Evolutionary conservation across 37 sponge, comb jelly and placozoan species (phyloP).

Genomic region (Spongia lamella): DNA sequence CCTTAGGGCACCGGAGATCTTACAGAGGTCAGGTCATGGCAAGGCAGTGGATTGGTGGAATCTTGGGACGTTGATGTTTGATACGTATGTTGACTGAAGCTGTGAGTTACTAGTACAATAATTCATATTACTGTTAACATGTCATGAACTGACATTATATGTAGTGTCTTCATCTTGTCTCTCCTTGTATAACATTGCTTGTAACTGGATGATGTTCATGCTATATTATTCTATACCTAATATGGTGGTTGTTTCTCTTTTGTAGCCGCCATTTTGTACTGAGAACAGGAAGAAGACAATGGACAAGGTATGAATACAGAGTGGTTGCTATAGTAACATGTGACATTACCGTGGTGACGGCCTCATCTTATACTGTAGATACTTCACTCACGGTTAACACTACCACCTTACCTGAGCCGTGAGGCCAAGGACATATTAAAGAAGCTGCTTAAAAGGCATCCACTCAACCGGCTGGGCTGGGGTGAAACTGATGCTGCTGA

Average conservation of each 20-base stretch:
- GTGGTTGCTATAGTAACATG: background rate
- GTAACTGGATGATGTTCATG: no score
- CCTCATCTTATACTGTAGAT: constrained; percentile 71
- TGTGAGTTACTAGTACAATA: no score
- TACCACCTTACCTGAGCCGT: constrained; percentile 84
- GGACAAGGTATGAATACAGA: constrained; percentile 60
- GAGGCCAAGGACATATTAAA: constrained; percentile 84
- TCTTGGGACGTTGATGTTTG: constrained; percentile 97
- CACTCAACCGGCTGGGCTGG: constrained; percentile 78
- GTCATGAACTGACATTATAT: no score
- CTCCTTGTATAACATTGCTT: no score
- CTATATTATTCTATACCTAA: no score
- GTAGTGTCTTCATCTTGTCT: no score
- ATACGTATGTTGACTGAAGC: constrained; percentile 75
- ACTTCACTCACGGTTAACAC: no score
- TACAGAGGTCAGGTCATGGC: constrained; percentile 88
- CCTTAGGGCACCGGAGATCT: constrained; percentile 98
- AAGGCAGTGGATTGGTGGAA: constrained; percentile 99
- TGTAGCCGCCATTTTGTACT: constrained; percentile 95
- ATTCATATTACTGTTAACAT: no score
- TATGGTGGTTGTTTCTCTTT: background rate
- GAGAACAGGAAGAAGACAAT: constrained; percentile 97
- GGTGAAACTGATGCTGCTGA: constrained; percentile 74
- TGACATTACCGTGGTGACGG: constrained; percentile 8
- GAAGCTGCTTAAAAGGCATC: constrained; percentile 79